These are phyloP conservation scores for Macropus fuliginosus DNA, from an alignment of 2,797 vertebrate species.

Conservation along the genomic window DNA sequence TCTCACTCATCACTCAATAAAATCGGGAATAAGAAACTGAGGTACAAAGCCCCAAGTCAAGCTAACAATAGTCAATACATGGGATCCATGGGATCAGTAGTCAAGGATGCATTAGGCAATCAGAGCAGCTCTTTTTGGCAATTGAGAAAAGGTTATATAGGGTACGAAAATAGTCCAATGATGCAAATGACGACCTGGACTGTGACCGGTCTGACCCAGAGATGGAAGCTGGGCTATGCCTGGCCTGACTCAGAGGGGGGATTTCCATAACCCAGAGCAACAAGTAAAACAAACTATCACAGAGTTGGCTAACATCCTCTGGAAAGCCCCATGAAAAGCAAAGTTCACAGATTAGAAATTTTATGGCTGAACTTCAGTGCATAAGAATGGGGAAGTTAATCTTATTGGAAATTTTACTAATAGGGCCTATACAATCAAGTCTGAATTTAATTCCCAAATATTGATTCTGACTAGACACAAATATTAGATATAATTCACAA, in stretches of 20 bases:
- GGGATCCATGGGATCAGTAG: neutral
- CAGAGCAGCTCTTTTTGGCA: neutral
- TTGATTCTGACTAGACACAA: neutral
- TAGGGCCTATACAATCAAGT: neutral
- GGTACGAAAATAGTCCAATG: neutral
- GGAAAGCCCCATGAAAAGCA: neutral
- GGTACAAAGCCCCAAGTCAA: neutral
- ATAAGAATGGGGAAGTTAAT: neutral
- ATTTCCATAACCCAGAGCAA: neutral
- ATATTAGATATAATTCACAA: neutral
- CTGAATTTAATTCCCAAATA: neutral
- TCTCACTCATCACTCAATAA: neutral
- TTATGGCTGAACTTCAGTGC: neutral
- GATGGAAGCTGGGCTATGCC: neutral
- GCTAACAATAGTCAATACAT: neutral
- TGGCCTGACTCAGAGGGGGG: neutral
- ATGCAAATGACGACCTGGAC: neutral
- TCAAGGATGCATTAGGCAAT: neutral
- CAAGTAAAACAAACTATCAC: neutral
- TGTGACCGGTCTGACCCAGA: neutral
- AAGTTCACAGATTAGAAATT: neutral
- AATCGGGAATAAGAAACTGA: neutral
- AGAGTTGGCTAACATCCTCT: neutral
- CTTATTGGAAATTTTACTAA: neutral
- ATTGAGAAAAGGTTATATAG: neutral